phyloP scores from a whole-genome alignment of 2,888 invertebrate genomes.

The Diarsia mendica region DNA sequence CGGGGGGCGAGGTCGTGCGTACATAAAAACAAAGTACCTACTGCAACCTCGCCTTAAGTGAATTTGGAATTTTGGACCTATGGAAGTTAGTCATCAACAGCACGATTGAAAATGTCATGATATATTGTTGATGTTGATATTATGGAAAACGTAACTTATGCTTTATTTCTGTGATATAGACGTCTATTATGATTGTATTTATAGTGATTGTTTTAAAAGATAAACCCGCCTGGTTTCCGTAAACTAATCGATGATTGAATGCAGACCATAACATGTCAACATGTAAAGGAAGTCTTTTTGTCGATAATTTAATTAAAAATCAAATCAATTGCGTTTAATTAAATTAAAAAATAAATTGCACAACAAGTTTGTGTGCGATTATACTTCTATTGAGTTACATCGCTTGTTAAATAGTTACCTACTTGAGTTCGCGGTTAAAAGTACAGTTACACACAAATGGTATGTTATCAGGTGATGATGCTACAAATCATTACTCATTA shows the following conservation, averaged over 20 bases:
- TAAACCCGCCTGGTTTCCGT: not conserved
- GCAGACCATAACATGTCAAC: not conserved
- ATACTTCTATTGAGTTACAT: not conserved
- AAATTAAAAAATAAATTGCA: not conserved
- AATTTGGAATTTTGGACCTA: no score
- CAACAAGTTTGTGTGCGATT: not conserved
- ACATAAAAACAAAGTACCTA: no score
- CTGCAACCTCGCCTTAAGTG: no score
- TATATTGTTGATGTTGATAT: not conserved
- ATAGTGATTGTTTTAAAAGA: not conserved
- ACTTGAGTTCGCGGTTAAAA: constrained; percentile 5
- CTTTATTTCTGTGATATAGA: not conserved
- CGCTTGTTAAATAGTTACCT: constrained; percentile 4
- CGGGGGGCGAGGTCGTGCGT: no score
- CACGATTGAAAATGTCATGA: not conserved
- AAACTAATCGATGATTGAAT: not conserved
- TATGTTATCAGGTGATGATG: constrained; percentile 27
- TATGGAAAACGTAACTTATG: no score
- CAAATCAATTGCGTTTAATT: no score
- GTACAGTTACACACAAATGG: constrained; percentile 38
- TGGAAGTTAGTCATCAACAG: no score
- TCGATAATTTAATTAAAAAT: not conserved
- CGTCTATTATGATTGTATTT: not conserved
- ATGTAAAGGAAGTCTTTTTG: not conserved
- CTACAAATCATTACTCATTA: constrained; percentile 12